Conservation (phyloP, 2,888 invertebrate species). For the Tortricodes alternella region DNA sequence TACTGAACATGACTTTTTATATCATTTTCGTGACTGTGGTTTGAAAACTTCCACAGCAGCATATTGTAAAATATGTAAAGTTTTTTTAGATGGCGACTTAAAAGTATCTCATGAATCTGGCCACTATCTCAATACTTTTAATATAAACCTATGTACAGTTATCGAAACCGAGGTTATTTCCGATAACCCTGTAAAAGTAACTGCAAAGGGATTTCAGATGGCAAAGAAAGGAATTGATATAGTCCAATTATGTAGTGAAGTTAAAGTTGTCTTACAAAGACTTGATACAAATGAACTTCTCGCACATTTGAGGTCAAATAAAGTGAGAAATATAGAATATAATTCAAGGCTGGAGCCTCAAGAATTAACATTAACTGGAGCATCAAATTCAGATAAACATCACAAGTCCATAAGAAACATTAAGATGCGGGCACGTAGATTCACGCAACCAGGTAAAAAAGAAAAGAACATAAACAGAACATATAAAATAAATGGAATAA, state of each 20-base stretch:
- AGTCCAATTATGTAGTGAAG: not conserved
- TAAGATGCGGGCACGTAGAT: not conserved
- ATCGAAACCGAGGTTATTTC: slow-evolving; percentile 40
- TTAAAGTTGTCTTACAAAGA: slow-evolving; percentile 16
- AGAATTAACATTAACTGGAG: too few species aligned
- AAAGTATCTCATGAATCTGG: slow-evolving; percentile 41
- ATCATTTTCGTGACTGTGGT: slow-evolving; percentile 51
- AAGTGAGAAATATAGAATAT: not conserved
- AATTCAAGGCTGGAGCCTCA: not conserved
- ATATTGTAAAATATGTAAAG: slow-evolving; percentile 59
- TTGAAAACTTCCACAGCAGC: slow-evolving; percentile 40
- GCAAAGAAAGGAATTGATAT: slow-evolving; percentile 5
- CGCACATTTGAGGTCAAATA: not conserved
- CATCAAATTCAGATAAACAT: not conserved
- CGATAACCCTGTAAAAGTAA: slow-evolving; percentile 8
- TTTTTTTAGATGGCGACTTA: slow-evolving; percentile 50
- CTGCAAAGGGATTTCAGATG: slow-evolving; percentile 21
- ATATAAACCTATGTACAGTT: slow-evolving; percentile 42
- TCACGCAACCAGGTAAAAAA: not conserved
- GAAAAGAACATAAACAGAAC: not conserved
- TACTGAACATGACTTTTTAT: slow-evolving; percentile 47
- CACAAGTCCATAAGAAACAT: not conserved
- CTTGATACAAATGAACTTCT: not conserved
- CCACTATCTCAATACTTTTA: slow-evolving; percentile 39
- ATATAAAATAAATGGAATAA: too few species aligned